phyloP scores from a whole-genome alignment of 2,113 vertebrate species.

The Actinemys pallida region DNA sequence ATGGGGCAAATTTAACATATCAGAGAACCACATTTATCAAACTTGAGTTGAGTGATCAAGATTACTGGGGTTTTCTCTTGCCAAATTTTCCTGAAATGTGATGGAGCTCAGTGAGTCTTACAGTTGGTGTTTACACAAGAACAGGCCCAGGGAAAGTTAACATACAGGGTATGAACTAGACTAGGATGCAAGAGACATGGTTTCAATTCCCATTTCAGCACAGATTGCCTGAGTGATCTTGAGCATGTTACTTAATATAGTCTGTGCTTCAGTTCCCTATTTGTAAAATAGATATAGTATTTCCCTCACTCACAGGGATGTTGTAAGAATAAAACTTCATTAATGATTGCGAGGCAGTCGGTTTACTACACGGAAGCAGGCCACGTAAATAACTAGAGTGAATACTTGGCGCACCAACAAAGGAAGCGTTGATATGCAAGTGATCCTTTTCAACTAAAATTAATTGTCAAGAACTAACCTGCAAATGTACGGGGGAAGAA shows the following conservation, averaged over 20 bases:
- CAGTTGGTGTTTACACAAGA: not conserved
- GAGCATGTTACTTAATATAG: not conserved
- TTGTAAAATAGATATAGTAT: not conserved
- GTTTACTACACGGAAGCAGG: rapidly evolving
- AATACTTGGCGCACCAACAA: not conserved
- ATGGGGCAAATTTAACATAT: rapidly evolving
- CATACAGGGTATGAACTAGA: not conserved
- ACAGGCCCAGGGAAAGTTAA: rapidly evolving
- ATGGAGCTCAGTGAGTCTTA: not conserved
- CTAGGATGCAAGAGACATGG: not conserved
- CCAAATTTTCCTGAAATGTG: not conserved
- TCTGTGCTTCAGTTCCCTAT: not conserved
- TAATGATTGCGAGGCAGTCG: not conserved
- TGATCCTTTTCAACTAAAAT: rapidly evolving
- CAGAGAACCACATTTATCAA: not conserved
- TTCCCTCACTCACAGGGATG: rapidly evolving
- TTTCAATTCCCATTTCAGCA: rapidly evolving
- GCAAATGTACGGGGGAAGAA: rapidly evolving
- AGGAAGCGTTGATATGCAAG: not conserved
- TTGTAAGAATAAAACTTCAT: not conserved
- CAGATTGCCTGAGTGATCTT: rapidly evolving
- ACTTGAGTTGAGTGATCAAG: not conserved
- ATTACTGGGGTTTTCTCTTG: not conserved
- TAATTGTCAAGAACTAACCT: not conserved
- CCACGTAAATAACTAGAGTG: not conserved